Base-by-base conservation (phyloP, 2,888 invertebrate species). In the Macrostomum cliftonense region DNA sequence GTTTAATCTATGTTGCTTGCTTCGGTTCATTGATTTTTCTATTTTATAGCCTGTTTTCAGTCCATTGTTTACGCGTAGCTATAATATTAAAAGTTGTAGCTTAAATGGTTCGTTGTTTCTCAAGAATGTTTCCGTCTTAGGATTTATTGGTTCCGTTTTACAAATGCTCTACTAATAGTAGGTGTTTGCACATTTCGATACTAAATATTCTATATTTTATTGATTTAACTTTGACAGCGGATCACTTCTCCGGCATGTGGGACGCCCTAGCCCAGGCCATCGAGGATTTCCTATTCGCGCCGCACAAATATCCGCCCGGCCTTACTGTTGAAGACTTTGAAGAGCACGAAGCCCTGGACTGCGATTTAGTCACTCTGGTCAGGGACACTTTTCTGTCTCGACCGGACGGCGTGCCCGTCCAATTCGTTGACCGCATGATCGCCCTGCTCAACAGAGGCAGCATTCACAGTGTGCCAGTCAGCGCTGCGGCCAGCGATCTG, bases 211-310 rank as follows among this genome's bases (percentile, higher is more conserved):
- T n/a, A n/a, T n/a, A n/a, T n/a, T n/a, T n/a, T n/a, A n/a, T n/a
- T n/a, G n/a, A n/a, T n/a, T n/a, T n/a, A 37, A 21, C 37, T 21
- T 17, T 37, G 1, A 16, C 45, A 38, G 16, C 28, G 5, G 28
- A 28, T 9, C 63, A 62, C 21, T 71, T 68, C 54, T 56, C 62
- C 7, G 58, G 60, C 28, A 70, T 75, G 61, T 95, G 95, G 95
- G 77, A 79, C 48, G 81, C 81, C 58, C 73, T 95, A 50, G 85
- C 84, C 0, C 77, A 77, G 46, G 82, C 86, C 0, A 71, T 95
- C 38, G 87, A 93, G 61, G 82, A 84, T 49, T 93, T 91, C 68
- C 75, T 95, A 51, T 95, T 95, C 65, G 83, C 84, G 11, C 78
- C 78, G 62, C 79, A 78, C 54, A 65, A 70, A 12, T 67, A 74